Evolutionary conservation across 2,888 invertebrate species (phyloP).

Genomic region (Agrochola lota): DNA sequence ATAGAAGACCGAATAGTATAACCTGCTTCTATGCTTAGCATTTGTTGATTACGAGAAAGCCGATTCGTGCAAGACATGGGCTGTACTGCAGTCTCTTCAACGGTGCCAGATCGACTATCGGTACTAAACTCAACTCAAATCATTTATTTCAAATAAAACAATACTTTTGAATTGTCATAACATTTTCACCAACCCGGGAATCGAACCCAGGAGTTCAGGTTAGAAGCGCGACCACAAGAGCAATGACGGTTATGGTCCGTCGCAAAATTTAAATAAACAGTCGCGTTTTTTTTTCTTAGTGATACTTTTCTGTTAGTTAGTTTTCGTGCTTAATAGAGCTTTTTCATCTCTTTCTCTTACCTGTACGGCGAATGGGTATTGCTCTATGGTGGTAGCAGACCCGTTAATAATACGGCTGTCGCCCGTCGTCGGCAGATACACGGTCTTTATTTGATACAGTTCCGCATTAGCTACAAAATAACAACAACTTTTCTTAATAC

Average conservation of each 20-base stretch:
- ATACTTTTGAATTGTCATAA: too few species aligned
- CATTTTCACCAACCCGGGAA: too few species aligned
- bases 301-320: neutral
- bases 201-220: too few species aligned
- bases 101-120: too few species aligned
- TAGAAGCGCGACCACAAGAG: too few species aligned
- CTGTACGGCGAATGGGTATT: conserved; percentile 81
- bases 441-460: conserved; percentile 52
- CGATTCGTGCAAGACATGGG: too few species aligned
- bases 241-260: neutral
- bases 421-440: conserved; percentile 36
- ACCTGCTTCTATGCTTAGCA: too few species aligned
- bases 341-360: conserved; percentile 61
- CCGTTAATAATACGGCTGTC: conserved; percentile 81
- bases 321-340: neutral
- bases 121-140: too few species aligned
- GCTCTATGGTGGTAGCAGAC: conserved; percentile 73
- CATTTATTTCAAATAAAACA: too few species aligned
- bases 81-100: too few species aligned
- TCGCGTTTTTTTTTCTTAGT: neutral
- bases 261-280: neutral
- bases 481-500: neutral
- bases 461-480: conserved; percentile 54
- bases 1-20: too few species aligned
- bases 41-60: too few species aligned